phyloP scores from a whole-genome alignment of 2,113 vertebrate species.

The Xenopus laevis region DNA sequence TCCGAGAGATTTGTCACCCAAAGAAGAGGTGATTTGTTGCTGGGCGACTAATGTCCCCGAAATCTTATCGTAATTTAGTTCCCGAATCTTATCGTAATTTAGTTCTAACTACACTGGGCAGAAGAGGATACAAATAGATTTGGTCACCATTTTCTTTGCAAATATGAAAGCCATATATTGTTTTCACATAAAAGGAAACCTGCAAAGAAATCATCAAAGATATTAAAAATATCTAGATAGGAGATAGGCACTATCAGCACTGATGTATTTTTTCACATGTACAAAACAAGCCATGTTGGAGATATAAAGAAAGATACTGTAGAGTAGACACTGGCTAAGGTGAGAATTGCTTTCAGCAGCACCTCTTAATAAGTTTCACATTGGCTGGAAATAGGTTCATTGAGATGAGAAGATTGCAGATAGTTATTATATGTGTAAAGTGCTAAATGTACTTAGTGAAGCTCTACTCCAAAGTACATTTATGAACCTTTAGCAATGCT shows the following conservation, averaged over 20 bases:
- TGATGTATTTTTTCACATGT: background rate
- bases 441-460: background rate
- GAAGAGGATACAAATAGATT: no score
- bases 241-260: background rate
- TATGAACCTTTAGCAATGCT: no score
- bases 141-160: no score
- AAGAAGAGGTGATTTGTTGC: no score
- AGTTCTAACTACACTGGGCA: no score
- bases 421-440: slow-evolving; percentile 1
- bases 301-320: background rate
- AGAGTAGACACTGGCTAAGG: background rate
- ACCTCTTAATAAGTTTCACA: slow-evolving; percentile 20
- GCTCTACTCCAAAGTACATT: no score
- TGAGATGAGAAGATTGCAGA: background rate
- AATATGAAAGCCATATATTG: no score
- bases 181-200: no score
- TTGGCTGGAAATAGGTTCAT: slow-evolving; percentile 14
- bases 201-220: background rate
- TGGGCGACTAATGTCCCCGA: no score
- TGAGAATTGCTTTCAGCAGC: slow-evolving; percentile 26
- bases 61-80: no score
- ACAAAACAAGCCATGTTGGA: background rate
- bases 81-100: no score
- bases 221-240: background rate
- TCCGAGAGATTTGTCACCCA: no score